Conservation (phyloP, 2,113 vertebrate species). For the Scomber japonicus region DNA sequence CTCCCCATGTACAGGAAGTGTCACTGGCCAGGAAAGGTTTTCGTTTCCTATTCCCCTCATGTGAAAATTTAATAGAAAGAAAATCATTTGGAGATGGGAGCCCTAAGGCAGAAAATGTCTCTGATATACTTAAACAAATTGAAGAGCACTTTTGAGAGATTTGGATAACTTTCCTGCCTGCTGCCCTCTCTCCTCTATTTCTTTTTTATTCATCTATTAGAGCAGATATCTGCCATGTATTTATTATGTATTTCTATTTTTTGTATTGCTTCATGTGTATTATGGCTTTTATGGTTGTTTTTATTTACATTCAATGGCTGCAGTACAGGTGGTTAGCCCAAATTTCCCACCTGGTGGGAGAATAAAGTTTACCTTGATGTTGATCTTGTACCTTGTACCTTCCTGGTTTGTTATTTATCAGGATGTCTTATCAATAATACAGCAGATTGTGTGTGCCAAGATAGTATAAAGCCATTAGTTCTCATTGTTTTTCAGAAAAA, state of each 20-base stretch:
- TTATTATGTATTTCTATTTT: too few species aligned
- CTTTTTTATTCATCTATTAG: too few species aligned
- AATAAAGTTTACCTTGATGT: too few species aligned
- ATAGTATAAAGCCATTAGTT: conserved; percentile 13
- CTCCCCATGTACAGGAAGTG: conserved; percentile 49
- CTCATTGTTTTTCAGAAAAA: background rate
- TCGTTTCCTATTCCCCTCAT: conserved; percentile 43
- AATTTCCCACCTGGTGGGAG: too few species aligned
- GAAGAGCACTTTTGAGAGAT: conserved; percentile 2
- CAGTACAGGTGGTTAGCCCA: too few species aligned
- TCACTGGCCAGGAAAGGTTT: conserved; percentile 37
- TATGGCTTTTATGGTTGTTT: too few species aligned
- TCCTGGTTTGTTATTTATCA: conserved; percentile 43
- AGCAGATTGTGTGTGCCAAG: conserved; percentile 1
- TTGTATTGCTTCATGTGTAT: too few species aligned
- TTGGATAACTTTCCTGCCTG: conserved; percentile 7
- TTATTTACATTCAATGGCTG: too few species aligned
- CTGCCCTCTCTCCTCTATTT: conserved; percentile 3
- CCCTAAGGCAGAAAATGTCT: conserved; percentile 9
- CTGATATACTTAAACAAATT: background rate
- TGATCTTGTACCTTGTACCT: conserved; percentile 2
- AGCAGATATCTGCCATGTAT: too few species aligned
- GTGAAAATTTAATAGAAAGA: conserved; percentile 16
- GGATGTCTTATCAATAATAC: conserved; percentile 38
- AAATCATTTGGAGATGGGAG: conserved; percentile 10